These are phyloP conservation scores for Spilarctia lutea DNA, from an alignment of 2,888 invertebrate species.

Conservation along the genomic window DNA sequence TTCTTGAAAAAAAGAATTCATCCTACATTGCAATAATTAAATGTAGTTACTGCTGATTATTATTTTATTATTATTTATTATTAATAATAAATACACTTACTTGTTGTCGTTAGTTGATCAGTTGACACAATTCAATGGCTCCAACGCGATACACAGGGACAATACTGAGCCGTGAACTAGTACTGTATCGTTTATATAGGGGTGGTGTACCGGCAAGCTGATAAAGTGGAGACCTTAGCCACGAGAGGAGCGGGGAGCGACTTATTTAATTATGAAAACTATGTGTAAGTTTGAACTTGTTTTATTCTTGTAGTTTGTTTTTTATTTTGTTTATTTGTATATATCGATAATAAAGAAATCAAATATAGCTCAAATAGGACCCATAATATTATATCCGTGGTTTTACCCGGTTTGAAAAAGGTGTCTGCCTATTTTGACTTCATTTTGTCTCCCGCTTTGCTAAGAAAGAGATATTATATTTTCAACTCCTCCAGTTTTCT, in stretches of 20 bases:
- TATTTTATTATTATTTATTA: too few relatives aligned
- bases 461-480: too few relatives aligned
- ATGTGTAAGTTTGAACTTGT: background rate
- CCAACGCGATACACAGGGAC: constrained; percentile 52
- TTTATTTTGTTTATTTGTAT: background rate
- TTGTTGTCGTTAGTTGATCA: background rate
- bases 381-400: too few relatives aligned
- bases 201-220: constrained; percentile 43
- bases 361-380: too few relatives aligned
- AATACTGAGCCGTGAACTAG: constrained; percentile 61
- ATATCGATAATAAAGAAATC: too few relatives aligned
- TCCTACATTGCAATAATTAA: background rate
- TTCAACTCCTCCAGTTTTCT: too few relatives aligned
- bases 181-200: constrained; percentile 73
- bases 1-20: background rate
- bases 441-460: too few relatives aligned
- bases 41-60: background rate
- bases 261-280: background rate
- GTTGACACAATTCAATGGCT: constrained; percentile 27
- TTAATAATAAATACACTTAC: constrained; percentile 15
- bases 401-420: too few relatives aligned
- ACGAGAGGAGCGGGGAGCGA: constrained; percentile 39
- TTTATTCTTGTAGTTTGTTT: background rate
- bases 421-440: too few relatives aligned
- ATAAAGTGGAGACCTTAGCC: constrained; percentile 7